Percentiles rank a stretch among this genome's conserved stretches.
These are phyloP conservation scores for Lates calcarifer DNA, from an alignment of 2,113 vertebrate species.

Conservation along the genomic window DNA sequence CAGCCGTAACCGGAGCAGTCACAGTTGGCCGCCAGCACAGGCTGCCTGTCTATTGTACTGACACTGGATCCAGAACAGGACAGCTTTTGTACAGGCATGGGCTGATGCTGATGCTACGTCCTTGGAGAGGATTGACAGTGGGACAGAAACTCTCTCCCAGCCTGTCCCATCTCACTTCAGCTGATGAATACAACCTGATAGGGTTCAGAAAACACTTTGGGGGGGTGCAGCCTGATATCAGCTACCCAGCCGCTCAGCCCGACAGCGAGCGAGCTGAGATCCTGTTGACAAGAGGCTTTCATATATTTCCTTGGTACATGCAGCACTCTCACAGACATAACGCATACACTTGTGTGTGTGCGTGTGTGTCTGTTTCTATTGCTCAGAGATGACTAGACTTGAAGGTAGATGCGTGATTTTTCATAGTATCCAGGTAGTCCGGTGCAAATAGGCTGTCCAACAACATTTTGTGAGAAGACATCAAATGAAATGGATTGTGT, in stretches of 20 bases:
- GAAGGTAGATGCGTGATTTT: not conserved
- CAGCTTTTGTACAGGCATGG: slow-evolving; percentile 25
- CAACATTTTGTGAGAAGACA: not conserved
- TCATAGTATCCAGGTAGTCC: not conserved
- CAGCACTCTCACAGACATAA: slow-evolving; percentile 7
- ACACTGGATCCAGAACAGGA: slow-evolving; percentile 50
- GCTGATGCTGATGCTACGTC: slow-evolving; percentile 7
- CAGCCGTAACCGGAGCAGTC: slow-evolving; percentile 50
- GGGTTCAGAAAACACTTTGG: slow-evolving; percentile 46
- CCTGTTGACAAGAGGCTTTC: slow-evolving; percentile 59
- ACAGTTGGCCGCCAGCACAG: slow-evolving; percentile 29
- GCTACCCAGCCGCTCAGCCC: slow-evolving; percentile 37
- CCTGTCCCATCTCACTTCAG: slow-evolving; percentile 53
- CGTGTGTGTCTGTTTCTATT: not conserved
- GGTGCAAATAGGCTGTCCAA: not conserved
- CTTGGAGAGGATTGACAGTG: slow-evolving; percentile 40
- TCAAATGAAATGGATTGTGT: not conserved
- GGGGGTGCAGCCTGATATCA: slow-evolving; percentile 58
- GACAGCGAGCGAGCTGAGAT: slow-evolving; percentile 33
- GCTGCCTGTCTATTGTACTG: slow-evolving; percentile 47
- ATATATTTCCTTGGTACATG: slow-evolving; percentile 32
- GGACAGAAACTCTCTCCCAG: slow-evolving; percentile 50
- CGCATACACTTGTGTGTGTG: not conserved
- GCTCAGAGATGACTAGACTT: not conserved
- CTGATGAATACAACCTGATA: slow-evolving; percentile 74